These are phyloP conservation scores for Drosophila chauvacae DNA, from an alignment of 1,140 invertebrate genomes.

Conservation along the genomic window DNA sequence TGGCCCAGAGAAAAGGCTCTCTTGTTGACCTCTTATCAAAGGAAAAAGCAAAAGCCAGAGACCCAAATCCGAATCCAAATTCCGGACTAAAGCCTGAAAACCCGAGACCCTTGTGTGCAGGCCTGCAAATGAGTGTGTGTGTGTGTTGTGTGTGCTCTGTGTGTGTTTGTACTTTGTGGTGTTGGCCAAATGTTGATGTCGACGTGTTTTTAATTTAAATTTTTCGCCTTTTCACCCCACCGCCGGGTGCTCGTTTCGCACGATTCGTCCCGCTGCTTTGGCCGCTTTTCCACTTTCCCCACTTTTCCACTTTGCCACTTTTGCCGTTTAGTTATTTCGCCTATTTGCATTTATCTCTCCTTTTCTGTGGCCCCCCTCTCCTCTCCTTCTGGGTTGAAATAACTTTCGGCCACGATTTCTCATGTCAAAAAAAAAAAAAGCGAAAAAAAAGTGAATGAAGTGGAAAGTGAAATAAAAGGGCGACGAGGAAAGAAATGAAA, in stretches of 20 bases:
- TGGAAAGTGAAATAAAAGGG: slow-evolving; percentile 22
- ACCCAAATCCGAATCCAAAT: slow-evolving; percentile 25
- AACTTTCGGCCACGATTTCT: slow-evolving; percentile 41
- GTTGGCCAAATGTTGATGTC: slow-evolving; percentile 68
- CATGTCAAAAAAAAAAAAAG: slow-evolving; percentile 10
- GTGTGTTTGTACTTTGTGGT: slow-evolving; percentile 30
- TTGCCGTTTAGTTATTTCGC: slow-evolving; percentile 65
- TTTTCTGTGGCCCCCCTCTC: background rate
- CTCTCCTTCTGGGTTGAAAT: slow-evolving; percentile 13
- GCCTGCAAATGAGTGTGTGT: slow-evolving; percentile 8
- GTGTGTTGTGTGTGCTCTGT: slow-evolving; percentile 6
- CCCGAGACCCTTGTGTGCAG: slow-evolving; percentile 27
- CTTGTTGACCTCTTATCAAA: slow-evolving; percentile 12
- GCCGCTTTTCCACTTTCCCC: slow-evolving; percentile 20
- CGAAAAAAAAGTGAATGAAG: slow-evolving; percentile 21
- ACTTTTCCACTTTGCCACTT: slow-evolving; percentile 25
- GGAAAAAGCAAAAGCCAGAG: background rate
- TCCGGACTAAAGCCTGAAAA: slow-evolving; percentile 43
- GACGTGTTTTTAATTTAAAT: slow-evolving; percentile 81
- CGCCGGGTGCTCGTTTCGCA: slow-evolving; percentile 36
- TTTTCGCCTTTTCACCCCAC: slow-evolving; percentile 38
- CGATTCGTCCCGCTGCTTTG: slow-evolving; percentile 45
- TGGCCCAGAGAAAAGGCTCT: slow-evolving; percentile 4
- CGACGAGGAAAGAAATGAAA: slow-evolving; percentile 1
- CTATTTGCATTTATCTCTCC: slow-evolving; percentile 64